Percentiles rank a stretch among this genome's conserved stretches.
phyloP scores from a whole-genome alignment of 2,797 vertebrate species.

The Onychomys leucogaster region DNA sequence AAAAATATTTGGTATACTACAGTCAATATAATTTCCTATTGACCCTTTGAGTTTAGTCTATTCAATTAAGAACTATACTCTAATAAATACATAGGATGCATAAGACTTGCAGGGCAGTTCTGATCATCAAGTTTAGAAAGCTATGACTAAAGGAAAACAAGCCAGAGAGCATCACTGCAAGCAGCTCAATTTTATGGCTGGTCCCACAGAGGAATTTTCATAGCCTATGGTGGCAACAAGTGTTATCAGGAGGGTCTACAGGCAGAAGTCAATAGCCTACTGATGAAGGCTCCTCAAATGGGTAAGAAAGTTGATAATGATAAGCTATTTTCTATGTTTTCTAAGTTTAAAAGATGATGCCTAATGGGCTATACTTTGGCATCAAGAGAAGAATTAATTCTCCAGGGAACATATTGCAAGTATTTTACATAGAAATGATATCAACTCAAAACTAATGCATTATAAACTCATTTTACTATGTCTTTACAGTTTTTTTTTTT shows the following conservation, averaged over 20 bases:
- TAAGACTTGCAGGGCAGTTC: background rate
- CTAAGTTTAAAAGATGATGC: conserved; percentile 35
- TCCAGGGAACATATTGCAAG: background rate
- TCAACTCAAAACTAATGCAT: background rate
- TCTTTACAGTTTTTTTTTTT: conserved; percentile 1
- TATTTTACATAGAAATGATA: conserved; percentile 38
- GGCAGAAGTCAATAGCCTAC: conserved; percentile 9
- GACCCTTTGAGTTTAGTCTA: background rate
- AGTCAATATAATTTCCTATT: background rate
- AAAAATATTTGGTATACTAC: conserved; percentile 17
- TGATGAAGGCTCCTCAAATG: conserved; percentile 47
- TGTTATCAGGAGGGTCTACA: background rate
- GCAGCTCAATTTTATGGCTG: background rate
- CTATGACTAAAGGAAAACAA: background rate
- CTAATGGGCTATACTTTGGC: background rate
- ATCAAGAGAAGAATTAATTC: conserved; percentile 17
- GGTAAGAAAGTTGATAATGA: background rate
- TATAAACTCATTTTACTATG: background rate
- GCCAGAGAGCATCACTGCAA: background rate
- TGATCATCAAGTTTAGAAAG: background rate
- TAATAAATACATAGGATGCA: background rate
- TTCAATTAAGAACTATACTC: background rate
- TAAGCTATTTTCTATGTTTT: conserved; percentile 2
- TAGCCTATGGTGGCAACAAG: conserved; percentile 1
- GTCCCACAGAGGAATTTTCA: conserved; percentile 35